These are phyloP conservation scores for Schrankia costaestrigalis DNA, from an alignment of 2,888 invertebrate genomes.

Conservation along the genomic window DNA sequence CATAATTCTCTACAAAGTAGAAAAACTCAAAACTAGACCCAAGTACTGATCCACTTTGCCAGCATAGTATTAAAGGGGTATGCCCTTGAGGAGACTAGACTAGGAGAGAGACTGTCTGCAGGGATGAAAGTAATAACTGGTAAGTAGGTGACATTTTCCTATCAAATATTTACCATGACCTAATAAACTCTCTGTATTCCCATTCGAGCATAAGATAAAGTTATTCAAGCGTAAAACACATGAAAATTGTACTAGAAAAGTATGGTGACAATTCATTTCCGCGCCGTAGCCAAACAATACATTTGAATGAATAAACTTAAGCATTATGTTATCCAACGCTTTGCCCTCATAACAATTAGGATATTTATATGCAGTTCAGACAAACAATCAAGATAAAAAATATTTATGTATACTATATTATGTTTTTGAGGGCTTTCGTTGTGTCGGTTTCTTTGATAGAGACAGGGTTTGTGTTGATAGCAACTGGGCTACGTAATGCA, in stretches of 20 bases:
- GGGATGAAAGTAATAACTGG: too few relatives aligned
- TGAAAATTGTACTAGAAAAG: conserved; percentile 25
- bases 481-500: conserved; percentile 40
- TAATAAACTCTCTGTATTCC: conserved; percentile 19
- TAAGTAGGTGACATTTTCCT: too few relatives aligned
- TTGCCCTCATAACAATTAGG: conserved; percentile 19
- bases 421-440: too few relatives aligned
- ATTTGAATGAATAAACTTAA: conserved; percentile 16
- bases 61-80: too few relatives aligned
- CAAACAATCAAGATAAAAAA: conserved; percentile 21
- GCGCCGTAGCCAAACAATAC: conserved; percentile 14
- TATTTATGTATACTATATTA: conserved; percentile 12
- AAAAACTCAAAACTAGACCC: too few relatives aligned
- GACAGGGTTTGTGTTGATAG: conserved; percentile 18
- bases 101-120: too few relatives aligned
- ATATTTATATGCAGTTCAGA: conserved; percentile 26
- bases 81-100: too few relatives aligned
- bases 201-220: conserved; percentile 21
- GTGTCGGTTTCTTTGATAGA: conserved; percentile 7
- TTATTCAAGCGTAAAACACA: conserved; percentile 19
- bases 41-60: too few relatives aligned
- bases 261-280: conserved; percentile 28
- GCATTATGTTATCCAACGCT: conserved; percentile 14
- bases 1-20: too few relatives aligned
- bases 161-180: too few relatives aligned